Percentiles rank a stretch among this genome's conserved stretches.
Conservation (phyloP, 2,113 vertebrate species). For the Proteles cristata region DNA sequence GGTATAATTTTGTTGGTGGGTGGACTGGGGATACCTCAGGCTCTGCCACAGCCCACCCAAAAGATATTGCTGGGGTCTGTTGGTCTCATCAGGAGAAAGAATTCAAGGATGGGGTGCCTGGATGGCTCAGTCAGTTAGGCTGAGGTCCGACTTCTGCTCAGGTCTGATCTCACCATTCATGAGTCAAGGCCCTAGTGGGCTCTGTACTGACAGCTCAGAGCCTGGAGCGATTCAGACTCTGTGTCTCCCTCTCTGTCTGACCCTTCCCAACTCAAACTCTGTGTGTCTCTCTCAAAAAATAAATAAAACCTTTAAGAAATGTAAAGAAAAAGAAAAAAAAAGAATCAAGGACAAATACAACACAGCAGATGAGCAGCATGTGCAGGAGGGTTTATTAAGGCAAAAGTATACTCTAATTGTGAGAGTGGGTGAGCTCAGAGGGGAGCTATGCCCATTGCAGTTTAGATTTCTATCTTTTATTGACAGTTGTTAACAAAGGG, state of each 20-base stretch:
- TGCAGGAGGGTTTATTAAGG: not conserved
- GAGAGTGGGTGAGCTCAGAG: not conserved
- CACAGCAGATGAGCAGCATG: not conserved
- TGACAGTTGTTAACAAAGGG: not conserved
- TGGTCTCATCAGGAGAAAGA: not conserved
- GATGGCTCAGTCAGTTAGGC: too few relatives aligned
- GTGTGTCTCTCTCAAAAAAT: too few relatives aligned
- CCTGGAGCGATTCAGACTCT: too few relatives aligned
- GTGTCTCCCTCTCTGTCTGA: too few relatives aligned
- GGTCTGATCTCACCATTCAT: too few relatives aligned
- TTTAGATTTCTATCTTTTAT: not conserved
- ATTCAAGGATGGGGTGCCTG: not conserved
- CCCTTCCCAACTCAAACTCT: too few relatives aligned
- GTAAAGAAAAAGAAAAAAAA: too few relatives aligned
- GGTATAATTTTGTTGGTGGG: not conserved
- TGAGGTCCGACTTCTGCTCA: too few relatives aligned
- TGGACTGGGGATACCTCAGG: not conserved
- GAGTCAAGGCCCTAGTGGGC: too few relatives aligned
- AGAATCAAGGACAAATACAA: not conserved
- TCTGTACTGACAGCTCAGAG: too few relatives aligned
- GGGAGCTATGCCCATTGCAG: not conserved
- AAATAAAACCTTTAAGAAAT: too few relatives aligned
- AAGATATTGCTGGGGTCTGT: not conserved
- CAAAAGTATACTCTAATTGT: not conserved
- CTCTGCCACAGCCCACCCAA: not conserved